These are phyloP conservation scores for Ectropis grisescens DNA, from an alignment of 1,140 invertebrate species.

Conservation along the genomic window DNA sequence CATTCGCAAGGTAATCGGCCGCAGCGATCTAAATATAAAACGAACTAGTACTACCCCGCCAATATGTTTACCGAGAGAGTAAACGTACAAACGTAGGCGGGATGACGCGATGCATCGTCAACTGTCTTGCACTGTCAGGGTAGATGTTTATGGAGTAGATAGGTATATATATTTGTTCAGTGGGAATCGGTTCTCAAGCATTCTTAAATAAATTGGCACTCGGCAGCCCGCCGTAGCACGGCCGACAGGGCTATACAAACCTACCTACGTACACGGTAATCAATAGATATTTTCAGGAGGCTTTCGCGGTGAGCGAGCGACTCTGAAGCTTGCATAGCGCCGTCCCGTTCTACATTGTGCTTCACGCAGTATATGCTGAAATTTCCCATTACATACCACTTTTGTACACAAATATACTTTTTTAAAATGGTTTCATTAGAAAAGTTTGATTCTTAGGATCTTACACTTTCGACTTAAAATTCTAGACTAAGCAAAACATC, in stretches of 20 bases:
- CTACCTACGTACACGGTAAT: slow-evolving; percentile 60
- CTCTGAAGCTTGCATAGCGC: slow-evolving; percentile 30
- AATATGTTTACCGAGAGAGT: slow-evolving; percentile 9
- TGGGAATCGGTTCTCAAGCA: no score
- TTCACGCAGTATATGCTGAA: slow-evolving; percentile 34
- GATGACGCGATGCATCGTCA: slow-evolving; percentile 15
- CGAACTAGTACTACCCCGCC: slow-evolving; percentile 8
- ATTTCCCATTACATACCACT: no score
- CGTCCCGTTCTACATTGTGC: slow-evolving; percentile 49
- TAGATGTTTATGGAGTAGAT: background rate
- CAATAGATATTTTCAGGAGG: slow-evolving; percentile 70
- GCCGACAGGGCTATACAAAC: slow-evolving; percentile 61
- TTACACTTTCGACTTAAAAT: no score
- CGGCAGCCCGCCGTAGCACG: slow-evolving; percentile 47
- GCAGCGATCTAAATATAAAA: no score
- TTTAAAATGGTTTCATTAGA: no score
- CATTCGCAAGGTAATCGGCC: no score
- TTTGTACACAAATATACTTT: no score
- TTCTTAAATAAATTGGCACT: slow-evolving; percentile 67
- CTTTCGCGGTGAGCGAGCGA: slow-evolving; percentile 57
- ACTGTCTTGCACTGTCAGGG: background rate
- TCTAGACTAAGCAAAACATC: no score
- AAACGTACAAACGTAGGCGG: slow-evolving; percentile 15
- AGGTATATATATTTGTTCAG: no score
- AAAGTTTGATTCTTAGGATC: no score